Evolutionary conservation across 2,797 vertebrate genomes (phyloP).

Genomic region (Poecilia wingei): DNA sequence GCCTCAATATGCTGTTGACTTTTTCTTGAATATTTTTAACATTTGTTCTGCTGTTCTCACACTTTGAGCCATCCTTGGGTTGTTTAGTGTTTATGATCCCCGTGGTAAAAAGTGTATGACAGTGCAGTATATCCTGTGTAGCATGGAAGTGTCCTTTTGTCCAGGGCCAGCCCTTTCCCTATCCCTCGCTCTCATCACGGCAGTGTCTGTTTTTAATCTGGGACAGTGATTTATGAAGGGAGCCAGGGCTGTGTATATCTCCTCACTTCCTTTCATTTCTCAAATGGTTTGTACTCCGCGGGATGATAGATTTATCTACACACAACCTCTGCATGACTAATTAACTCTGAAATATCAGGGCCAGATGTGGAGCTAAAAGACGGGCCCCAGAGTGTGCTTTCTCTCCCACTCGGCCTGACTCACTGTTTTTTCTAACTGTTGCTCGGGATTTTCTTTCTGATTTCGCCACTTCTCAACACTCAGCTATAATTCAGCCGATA

Average conservation of each 20-base stretch:
- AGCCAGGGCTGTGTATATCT: slow-evolving; percentile 88
- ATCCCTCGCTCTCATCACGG: slow-evolving; percentile 83
- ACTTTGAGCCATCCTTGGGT: background rate
- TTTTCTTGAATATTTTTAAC: background rate
- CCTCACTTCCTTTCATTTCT: slow-evolving; percentile 98
- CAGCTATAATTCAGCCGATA: slow-evolving; percentile 41
- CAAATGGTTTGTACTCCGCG: slow-evolving; percentile 94
- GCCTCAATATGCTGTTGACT: background rate
- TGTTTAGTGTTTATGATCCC: background rate
- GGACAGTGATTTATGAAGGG: slow-evolving; percentile 94
- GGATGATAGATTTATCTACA: slow-evolving; percentile 98
- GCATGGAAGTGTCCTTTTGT: slow-evolving; percentile 41
- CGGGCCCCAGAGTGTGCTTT: slow-evolving; percentile 82
- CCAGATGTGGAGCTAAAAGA: slow-evolving; percentile 97
- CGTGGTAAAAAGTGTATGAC: slow-evolving; percentile 4
- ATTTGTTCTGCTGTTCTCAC: background rate
- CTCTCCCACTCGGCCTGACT: slow-evolving; percentile 46
- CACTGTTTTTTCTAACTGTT: slow-evolving; percentile 58
- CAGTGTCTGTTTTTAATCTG: slow-evolving; percentile 96
- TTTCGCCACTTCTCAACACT: slow-evolving; percentile 20
- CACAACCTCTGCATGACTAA: slow-evolving; percentile 97
- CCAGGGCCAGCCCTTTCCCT: slow-evolving; percentile 45
- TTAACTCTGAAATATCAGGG: slow-evolving; percentile 98
- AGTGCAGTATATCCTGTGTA: slow-evolving; percentile 16
- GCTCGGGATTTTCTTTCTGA: slow-evolving; percentile 46